Evolutionary conservation across 1,140 invertebrate genomes (phyloP).

Genomic region (Micrasema longulum): DNA sequence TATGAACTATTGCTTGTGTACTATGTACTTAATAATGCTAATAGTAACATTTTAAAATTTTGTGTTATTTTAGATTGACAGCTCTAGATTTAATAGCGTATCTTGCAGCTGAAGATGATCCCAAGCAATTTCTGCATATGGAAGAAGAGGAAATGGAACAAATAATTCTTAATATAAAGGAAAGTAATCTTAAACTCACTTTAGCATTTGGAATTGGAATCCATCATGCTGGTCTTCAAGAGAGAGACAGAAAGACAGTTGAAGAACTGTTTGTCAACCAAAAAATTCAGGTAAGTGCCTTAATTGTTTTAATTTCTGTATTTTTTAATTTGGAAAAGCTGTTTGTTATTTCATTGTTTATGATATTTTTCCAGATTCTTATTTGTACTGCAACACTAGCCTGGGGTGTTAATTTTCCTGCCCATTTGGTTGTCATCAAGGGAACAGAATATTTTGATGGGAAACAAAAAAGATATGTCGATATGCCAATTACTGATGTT

Average conservation of each 20-base stretch:
- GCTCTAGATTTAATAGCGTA: constrained; percentile 96
- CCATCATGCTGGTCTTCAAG: constrained; percentile 96
- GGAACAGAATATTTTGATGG: constrained; percentile 99
- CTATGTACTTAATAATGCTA: background rate
- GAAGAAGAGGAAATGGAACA: constrained; percentile 85
- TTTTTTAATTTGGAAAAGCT: background rate
- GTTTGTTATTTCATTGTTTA: background rate
- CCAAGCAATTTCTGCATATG: constrained; percentile 96
- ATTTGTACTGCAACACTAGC: constrained; percentile 97
- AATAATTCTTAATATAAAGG: constrained; percentile 82
- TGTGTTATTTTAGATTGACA: constrained; percentile 77
- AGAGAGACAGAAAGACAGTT: constrained; percentile 89
- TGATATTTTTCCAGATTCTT: constrained; percentile 76
- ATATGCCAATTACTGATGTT: constrained; percentile 99
- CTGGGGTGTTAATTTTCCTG: constrained; percentile 99
- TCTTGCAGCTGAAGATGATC: constrained; percentile 90
- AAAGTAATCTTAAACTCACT: constrained; percentile 93
- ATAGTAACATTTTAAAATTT: background rate
- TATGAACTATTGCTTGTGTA: background rate
- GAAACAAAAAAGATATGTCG: constrained; percentile 95
- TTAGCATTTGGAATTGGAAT: constrained; percentile 98
- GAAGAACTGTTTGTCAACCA: constrained; percentile 97
- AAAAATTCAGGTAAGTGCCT: constrained; percentile 87
- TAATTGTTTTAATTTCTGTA: background rate
- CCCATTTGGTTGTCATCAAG: constrained; percentile 76